Evolutionary conservation across 1,140 invertebrate genomes (phyloP).

Genomic region (Euura saliciscinereae): DNA sequence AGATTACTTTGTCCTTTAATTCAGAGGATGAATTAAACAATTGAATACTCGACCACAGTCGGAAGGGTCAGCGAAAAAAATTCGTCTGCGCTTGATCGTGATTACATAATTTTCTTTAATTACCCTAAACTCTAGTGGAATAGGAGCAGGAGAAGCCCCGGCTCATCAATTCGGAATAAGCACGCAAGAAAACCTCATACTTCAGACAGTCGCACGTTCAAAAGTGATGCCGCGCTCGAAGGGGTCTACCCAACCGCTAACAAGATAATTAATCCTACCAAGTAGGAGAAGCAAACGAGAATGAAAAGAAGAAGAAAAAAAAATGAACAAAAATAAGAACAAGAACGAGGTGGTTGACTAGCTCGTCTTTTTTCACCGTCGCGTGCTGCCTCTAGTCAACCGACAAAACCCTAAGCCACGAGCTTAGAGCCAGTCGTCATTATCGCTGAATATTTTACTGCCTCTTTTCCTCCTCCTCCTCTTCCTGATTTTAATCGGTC

Average conservation of each 20-base stretch:
- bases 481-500: too few species aligned
- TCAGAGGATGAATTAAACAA: not conserved
- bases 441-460: not conserved
- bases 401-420: too few species aligned
- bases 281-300: slow-evolving; percentile 20
- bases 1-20: not conserved
- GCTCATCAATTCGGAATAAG: too few species aligned
- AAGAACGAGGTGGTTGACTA: slow-evolving; percentile 22
- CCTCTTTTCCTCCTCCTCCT: not conserved
- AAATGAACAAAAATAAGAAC: slow-evolving; percentile 14
- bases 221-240: not conserved
- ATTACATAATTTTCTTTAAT: too few species aligned
- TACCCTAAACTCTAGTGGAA: too few species aligned
- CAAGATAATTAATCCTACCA: slow-evolving; percentile 51
- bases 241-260: slow-evolving; percentile 37
- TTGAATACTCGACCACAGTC: not conserved
- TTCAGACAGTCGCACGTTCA: too few species aligned
- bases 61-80: too few species aligned
- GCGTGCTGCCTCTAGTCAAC: slow-evolving; percentile 28
- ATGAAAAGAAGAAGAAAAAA: slow-evolving; percentile 25
- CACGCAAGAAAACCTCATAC: too few species aligned
- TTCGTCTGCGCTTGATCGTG: too few species aligned
- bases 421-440: too few species aligned
- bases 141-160: too few species aligned
- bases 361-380: slow-evolving; percentile 40